These are phyloP conservation scores for Myripristis jacobus DNA, from an alignment of 2,797 vertebrate genomes.

Conservation along the genomic window DNA sequence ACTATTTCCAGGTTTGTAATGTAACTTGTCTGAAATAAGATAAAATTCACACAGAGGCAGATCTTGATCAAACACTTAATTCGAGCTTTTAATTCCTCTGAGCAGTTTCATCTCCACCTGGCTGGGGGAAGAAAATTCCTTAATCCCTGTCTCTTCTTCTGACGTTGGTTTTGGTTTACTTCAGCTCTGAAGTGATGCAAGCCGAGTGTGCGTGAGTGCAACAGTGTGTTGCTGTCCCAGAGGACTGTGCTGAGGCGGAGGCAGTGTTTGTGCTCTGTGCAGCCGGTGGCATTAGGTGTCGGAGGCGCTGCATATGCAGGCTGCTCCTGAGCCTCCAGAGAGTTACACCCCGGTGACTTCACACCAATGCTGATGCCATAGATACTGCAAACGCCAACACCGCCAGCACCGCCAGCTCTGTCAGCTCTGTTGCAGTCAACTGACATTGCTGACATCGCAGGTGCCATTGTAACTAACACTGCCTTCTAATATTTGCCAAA, in stretches of 20 bases:
- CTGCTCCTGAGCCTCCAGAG: constrained; percentile 81
- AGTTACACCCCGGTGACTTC: constrained; percentile 62
- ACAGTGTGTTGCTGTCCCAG: constrained; percentile 73
- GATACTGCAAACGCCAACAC: constrained; percentile 60
- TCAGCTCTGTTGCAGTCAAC: constrained; percentile 44
- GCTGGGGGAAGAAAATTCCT: constrained; percentile 66
- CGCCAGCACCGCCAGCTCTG: constrained; percentile 42
- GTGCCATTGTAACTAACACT: constrained; percentile 28
- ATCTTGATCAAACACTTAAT: constrained; percentile 55
- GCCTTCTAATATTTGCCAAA: constrained; percentile 33
- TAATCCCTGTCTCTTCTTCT: constrained; percentile 68
- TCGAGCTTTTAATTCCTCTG: constrained; percentile 67
- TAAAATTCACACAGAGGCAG: constrained; percentile 46
- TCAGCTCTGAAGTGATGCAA: constrained; percentile 81
- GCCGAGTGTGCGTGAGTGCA: constrained; percentile 75
- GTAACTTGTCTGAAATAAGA: constrained; percentile 40
- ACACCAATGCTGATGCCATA: constrained; percentile 62
- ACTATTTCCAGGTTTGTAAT: constrained; percentile 36
- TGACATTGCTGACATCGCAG: constrained; percentile 58
- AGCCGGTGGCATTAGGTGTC: constrained; percentile 90
- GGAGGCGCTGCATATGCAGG: constrained; percentile 86
- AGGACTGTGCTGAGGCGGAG: constrained; percentile 66
- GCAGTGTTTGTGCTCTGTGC: constrained; percentile 80
- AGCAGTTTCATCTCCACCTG: constrained; percentile 74
- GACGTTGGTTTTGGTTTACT: constrained; percentile 69